These are phyloP conservation scores for Agelaius tricolor DNA, from an alignment of 2,113 vertebrate genomes.

Conservation along the genomic window DNA sequence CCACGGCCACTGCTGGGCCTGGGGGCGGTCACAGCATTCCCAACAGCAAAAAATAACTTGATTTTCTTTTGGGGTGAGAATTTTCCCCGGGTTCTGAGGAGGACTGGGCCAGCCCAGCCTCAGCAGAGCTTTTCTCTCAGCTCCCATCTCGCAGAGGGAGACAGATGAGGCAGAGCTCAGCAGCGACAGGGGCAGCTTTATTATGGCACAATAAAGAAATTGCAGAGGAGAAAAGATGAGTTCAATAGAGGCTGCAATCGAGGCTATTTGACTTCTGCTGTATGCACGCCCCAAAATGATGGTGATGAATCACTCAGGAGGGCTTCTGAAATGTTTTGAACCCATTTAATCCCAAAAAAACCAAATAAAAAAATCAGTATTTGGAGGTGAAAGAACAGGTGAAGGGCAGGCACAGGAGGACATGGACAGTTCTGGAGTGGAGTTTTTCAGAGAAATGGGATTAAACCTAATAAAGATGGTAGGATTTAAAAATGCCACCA, in stretches of 20 bases:
- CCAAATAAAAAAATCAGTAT: background rate
- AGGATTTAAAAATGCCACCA: constrained; percentile 4
- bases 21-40: background rate
- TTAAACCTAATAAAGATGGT: background rate
- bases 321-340: background rate
- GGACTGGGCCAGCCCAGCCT: background rate
- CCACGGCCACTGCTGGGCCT: background rate
- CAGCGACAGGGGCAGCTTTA: constrained; percentile 22
- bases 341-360: background rate
- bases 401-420: background rate
- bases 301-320: background rate
- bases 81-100: background rate
- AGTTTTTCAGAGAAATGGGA: background rate
- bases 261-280: constrained; percentile 33
- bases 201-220: background rate
- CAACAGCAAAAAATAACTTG: background rate
- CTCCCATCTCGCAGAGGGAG: background rate
- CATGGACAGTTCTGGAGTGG: background rate
- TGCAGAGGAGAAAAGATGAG: constrained; percentile 13
- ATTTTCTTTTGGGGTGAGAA: too few relatives aligned
- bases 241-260: constrained; percentile 1
- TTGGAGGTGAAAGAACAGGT: background rate
- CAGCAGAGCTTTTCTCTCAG: background rate
- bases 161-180: constrained; percentile 26
- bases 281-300: background rate